Percentiles rank a stretch among this genome's conserved stretches.
Conservation (phyloP, 2,888 invertebrate species). For the Acleris sparsana region DNA sequence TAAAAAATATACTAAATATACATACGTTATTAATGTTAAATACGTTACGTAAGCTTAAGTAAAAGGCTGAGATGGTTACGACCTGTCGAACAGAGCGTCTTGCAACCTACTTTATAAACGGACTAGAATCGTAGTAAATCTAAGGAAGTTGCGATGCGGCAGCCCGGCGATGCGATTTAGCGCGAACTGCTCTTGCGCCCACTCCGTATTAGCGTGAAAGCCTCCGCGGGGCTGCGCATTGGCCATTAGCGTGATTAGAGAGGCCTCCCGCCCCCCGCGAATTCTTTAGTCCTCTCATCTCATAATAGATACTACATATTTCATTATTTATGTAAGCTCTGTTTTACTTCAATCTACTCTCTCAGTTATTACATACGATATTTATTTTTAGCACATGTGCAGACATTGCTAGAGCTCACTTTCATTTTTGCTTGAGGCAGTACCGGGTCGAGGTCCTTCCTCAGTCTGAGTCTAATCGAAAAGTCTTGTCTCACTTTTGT, state of each 20-base stretch:
- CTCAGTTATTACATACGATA: slow-evolving; percentile 69
- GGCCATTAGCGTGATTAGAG: slow-evolving; percentile 84
- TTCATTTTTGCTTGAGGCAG: no score
- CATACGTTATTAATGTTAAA: no score
- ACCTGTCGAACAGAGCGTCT: slow-evolving; percentile 19
- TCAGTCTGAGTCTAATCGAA: no score
- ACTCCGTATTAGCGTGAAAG: slow-evolving; percentile 76
- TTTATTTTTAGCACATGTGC: slow-evolving; percentile 51
- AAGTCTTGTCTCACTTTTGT: no score
- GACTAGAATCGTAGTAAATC: slow-evolving; percentile 30
- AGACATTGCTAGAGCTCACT: no score
- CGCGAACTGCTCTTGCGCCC: slow-evolving; percentile 70
- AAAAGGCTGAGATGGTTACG: slow-evolving; percentile 20
- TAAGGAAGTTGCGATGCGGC: slow-evolving; percentile 44
- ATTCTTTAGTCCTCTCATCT: slow-evolving; percentile 81
- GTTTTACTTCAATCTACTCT: slow-evolving; percentile 72
- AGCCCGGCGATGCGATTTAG: slow-evolving; percentile 67
- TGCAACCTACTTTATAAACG: slow-evolving; percentile 19
- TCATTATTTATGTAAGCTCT: slow-evolving; percentile 81
- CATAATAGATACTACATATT: slow-evolving; percentile 78
- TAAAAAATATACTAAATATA: no score
- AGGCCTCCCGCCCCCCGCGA: slow-evolving; percentile 68
- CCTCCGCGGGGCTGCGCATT: slow-evolving; percentile 75
- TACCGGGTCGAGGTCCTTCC: no score
- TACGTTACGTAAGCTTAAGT: not conserved